Evolutionary conservation across 2,113 vertebrate genomes (phyloP), one percentile per base, ranked within the genome.

Genomic region (Ivindomyrus marchei): DNA sequence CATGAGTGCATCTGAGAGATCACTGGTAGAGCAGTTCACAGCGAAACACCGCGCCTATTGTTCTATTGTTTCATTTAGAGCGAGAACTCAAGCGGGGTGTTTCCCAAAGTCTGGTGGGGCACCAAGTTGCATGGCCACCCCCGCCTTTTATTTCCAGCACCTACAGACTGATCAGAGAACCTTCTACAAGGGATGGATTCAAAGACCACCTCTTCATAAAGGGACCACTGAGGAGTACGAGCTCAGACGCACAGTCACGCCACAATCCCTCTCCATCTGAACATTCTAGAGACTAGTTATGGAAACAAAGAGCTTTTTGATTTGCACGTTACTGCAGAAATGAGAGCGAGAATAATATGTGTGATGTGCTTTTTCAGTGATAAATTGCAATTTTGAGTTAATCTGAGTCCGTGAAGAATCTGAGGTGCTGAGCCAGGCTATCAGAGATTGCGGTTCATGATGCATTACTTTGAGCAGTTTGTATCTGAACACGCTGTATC

Each of bases 11-110:
- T 90, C 91, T 91, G 50, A 58, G 90, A 74, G 90, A 88, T 88
- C 92, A 88, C 91, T 89, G 90, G 92, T 93, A 91, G 93, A 92
- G 92, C 92, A 92, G 91, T 92, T 92, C 90, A 89, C 85, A 87
- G 89, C 19, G 87, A 88, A 91, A 91, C 93, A 94, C 89, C 90
- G 89, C 89, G 92, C 92, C 94, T 93, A 95, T 96, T 95, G 94
- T 96, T 95, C 94, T 93, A 95, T 95, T 96, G 94, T 96, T 95
- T 95, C 93, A 95, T 95, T 93, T 94, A 93, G 92, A 94, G 95
- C 95, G 95, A 94, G 94, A 36, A 42, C 36, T 80, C 36, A 36
- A 80, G 56, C 83, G 92, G 9, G 87, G 89, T 88, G 90, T 92
- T 91, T 94, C 92, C 92, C 91, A 31, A 36, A 86, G 90, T 93